These are phyloP conservation scores for Crotalus horridus DNA, from an alignment of 2,113 vertebrate species.

Conservation along the genomic window DNA sequence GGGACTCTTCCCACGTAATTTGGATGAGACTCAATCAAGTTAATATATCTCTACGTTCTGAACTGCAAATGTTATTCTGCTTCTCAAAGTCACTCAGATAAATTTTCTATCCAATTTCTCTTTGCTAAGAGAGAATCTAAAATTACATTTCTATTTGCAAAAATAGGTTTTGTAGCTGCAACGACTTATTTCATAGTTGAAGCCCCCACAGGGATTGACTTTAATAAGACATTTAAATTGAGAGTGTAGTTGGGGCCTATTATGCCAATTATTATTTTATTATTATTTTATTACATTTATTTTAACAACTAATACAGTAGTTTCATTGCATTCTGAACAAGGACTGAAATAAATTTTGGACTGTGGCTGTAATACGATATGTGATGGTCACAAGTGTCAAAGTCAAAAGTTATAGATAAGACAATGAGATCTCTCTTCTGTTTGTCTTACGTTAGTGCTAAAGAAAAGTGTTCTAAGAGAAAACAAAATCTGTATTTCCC, in stretches of 20 bases:
- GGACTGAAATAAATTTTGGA: not conserved
- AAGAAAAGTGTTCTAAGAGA: not conserved
- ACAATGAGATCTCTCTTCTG: constrained; percentile 11
- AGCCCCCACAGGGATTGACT: not conserved
- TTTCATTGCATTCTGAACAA: not conserved
- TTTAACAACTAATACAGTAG: not conserved
- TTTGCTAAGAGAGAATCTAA: not conserved
- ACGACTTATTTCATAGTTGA: not conserved
- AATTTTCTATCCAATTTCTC: not conserved
- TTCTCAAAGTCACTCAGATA: not conserved
- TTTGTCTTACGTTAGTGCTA: not conserved
- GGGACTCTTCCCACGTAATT: not conserved
- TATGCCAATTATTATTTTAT: not conserved
- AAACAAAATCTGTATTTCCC: not conserved
- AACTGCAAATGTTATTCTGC: not conserved
- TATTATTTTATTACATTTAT: not conserved
- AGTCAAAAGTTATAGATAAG: constrained; percentile 15
- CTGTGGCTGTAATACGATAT: not conserved
- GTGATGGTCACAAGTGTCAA: not conserved
- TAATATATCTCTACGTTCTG: not conserved
- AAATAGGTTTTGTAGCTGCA: not conserved
- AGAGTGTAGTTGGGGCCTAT: not conserved
- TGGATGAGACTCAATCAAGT: not conserved
- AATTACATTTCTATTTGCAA: not conserved
- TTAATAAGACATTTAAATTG: not conserved